Evolutionary conservation across 2,113 vertebrate species (phyloP).

Genomic region (Trogon melanurus): DNA sequence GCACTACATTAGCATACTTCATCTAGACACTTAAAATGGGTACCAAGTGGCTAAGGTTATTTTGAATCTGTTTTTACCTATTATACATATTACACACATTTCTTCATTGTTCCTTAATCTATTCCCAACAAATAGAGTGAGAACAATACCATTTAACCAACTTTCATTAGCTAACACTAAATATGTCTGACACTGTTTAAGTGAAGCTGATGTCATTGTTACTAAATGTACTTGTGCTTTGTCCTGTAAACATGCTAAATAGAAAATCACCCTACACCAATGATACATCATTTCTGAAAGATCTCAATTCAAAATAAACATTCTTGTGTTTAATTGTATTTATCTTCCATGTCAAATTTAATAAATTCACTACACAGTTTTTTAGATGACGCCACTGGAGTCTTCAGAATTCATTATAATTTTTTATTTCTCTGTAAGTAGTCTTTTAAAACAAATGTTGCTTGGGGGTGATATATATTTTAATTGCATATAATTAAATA

Average conservation of each 20-base stretch:
- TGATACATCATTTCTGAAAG: background rate
- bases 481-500: conserved; percentile 20
- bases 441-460: background rate
- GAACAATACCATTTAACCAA: background rate
- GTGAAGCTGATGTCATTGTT: background rate
- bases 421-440: conserved; percentile 3
- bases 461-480: background rate
- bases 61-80: background rate
- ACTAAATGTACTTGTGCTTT: background rate
- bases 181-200: background rate
- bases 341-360: background rate
- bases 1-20: background rate
- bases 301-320: background rate
- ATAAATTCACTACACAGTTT: background rate
- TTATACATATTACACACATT: background rate
- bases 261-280: background rate
- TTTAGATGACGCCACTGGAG: background rate
- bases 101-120: background rate
- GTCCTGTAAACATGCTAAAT: background rate
- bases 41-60: background rate
- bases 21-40: background rate
- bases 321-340: background rate
- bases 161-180: background rate
- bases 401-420: background rate
- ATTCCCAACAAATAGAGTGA: background rate